Percentiles rank a stretch among this genome's conserved stretches.
Evolutionary conservation across 2,797 vertebrate genomes (phyloP).

Genomic region (Helostoma temminkii): DNA sequence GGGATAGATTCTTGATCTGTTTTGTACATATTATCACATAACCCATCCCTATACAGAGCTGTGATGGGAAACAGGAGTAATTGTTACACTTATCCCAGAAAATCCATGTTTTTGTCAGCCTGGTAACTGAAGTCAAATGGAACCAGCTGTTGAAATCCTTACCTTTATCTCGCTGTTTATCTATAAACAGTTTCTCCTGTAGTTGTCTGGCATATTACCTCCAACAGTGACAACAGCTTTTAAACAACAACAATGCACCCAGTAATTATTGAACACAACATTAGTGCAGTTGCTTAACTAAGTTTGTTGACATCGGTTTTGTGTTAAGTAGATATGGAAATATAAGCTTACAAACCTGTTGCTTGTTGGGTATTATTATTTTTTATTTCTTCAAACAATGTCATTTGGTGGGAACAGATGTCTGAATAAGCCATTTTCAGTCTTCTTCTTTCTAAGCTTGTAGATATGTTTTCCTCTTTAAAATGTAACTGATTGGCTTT

Average conservation of each 20-base stretch:
- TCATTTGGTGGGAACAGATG: too few relatives aligned
- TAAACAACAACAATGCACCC: background rate
- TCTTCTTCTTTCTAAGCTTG: background rate
- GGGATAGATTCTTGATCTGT: too few relatives aligned
- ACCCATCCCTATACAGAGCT: background rate
- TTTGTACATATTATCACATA: background rate
- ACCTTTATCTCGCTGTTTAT: background rate
- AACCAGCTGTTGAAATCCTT: background rate
- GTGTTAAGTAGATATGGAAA: background rate
- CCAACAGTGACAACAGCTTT: background rate
- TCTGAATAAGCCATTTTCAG: background rate
- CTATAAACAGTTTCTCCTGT: background rate
- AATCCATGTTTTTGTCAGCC: background rate
- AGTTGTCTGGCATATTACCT: background rate
- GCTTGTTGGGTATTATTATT: background rate
- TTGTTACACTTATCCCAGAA: background rate
- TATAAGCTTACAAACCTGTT: background rate
- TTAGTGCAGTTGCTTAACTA: background rate
- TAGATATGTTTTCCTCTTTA: background rate
- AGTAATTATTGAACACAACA: conserved; percentile 5
- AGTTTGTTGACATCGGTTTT: background rate
- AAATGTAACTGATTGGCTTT: background rate
- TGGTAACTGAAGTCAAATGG: background rate
- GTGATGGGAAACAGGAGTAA: background rate
- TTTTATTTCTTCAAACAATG: too few relatives aligned